These are phyloP conservation scores for Drosophila navojoa DNA, from an alignment of 1,140 invertebrate species.

Conservation along the genomic window DNA sequence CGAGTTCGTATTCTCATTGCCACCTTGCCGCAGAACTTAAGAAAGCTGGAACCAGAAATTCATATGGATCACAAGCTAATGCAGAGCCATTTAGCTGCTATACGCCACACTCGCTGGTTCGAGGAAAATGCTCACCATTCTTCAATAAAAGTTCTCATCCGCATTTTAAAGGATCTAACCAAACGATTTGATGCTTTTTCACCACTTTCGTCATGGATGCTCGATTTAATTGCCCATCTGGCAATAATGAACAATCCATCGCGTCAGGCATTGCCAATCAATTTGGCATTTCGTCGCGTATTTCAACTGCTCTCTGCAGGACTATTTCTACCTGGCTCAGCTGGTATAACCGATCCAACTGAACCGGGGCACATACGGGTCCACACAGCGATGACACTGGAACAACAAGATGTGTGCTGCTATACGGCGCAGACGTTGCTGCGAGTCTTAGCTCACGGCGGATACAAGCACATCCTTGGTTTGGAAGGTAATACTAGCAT, in stretches of 20 bases:
- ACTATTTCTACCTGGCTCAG: constrained; percentile 96
- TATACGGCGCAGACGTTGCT: constrained; percentile 94
- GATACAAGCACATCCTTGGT: constrained; percentile 95
- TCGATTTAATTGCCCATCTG: constrained; percentile 97
- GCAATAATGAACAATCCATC: constrained; percentile 98
- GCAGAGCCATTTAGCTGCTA: constrained; percentile 95
- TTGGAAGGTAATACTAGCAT: constrained; percentile 89
- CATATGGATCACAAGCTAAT: constrained; percentile 94
- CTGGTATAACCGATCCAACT: constrained; percentile 97
- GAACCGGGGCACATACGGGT: constrained; percentile 94
- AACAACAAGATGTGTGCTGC: constrained; percentile 97
- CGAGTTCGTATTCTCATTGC: constrained; percentile 95
- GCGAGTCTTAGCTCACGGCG: constrained; percentile 94
- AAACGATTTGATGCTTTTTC: constrained; percentile 95
- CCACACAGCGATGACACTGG: constrained; percentile 95
- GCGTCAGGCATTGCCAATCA: constrained; percentile 95
- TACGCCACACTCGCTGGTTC: constrained; percentile 98
- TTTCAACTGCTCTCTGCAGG: constrained; percentile 97
- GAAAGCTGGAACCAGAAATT: constrained; percentile 96
- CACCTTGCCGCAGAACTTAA: constrained; percentile 95
- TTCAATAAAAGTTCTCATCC: constrained; percentile 96
- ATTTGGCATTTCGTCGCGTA: constrained; percentile 93
- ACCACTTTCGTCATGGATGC: constrained; percentile 97
- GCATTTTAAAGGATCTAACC: constrained; percentile 95
- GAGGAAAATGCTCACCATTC: constrained; percentile 99